Evolutionary conservation across 35 echinoderm and acorn worm species (phyloP).

Genomic region (Apostichopus californicus): DNA sequence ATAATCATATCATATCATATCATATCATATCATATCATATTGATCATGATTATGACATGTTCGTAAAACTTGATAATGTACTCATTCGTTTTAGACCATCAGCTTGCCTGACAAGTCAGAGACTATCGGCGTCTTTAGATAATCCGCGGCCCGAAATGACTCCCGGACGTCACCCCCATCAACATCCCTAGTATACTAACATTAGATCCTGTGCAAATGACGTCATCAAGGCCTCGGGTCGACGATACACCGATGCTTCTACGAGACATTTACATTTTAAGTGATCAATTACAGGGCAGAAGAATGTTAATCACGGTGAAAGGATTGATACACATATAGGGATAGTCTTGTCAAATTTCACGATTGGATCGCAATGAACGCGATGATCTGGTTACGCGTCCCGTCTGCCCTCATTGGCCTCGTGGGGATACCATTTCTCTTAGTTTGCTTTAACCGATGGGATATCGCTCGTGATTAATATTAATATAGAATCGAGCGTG

Average conservation of each 20-base stretch:
- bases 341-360: slow-evolving; percentile 37
- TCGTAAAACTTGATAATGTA: no score
- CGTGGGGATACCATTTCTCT: neutral
- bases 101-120: no score
- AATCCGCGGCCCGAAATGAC: neutral
- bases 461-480: slow-evolving; percentile 14
- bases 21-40: no score
- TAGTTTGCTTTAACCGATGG: neutral
- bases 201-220: neutral
- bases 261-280: slow-evolving; percentile 51
- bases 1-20: no score
- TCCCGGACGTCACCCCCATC: neutral
- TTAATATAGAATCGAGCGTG: slow-evolving; percentile 12
- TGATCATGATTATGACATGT: neutral
- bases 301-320: slow-evolving; percentile 45
- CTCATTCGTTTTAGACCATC: no score
- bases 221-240: neutral
- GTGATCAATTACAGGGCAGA: slow-evolving; percentile 43
- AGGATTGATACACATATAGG: slow-evolving; percentile 34
- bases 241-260: slow-evolving; percentile 15
- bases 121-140: neutral
- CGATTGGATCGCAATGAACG: slow-evolving; percentile 43
- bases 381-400: slow-evolving; percentile 27
- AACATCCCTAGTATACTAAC: neutral
- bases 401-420: slow-evolving; percentile 6